phyloP scores from a whole-genome alignment of 2,113 vertebrate genomes.

The Thunnus thynnus region DNA sequence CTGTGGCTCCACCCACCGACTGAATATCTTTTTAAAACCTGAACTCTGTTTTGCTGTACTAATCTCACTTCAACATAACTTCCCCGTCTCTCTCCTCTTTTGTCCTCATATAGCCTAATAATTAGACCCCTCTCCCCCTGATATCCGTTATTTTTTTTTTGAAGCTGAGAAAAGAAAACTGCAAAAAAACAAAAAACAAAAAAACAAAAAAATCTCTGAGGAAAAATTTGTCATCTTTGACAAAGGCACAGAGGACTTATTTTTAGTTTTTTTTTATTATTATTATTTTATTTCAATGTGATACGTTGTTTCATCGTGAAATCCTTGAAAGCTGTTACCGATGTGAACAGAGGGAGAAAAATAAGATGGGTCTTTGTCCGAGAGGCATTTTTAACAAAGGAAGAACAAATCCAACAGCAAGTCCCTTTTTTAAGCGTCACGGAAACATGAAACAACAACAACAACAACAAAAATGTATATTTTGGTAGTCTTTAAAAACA shows the following conservation, averaged over 20 bases:
- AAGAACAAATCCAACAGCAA: conserved; percentile 76
- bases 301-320: conserved; percentile 74
- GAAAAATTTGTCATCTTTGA: conserved; percentile 76
- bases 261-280: conserved; percentile 78
- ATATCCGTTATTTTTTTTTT: conserved; percentile 76
- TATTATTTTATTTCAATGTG: conserved; percentile 75
- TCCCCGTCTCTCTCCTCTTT: conserved; percentile 74
- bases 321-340: conserved; percentile 71
- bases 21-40: conserved; percentile 87
- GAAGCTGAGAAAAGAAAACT: conserved; percentile 76
- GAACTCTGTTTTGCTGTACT: conserved; percentile 87
- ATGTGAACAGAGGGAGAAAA: conserved; percentile 61
- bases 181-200: conserved; percentile 66
- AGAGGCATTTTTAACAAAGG: conserved; percentile 81
- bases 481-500: conserved; percentile 91
- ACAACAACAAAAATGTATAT: conserved; percentile 90
- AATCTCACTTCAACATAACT: conserved; percentile 84
- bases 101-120: conserved; percentile 66
- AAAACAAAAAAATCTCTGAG: conserved; percentile 46
- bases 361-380: conserved; percentile 62
- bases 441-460: conserved; percentile 81
- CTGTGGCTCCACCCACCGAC: conserved; percentile 87
- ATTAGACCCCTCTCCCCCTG: conserved; percentile 66
- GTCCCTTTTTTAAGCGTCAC: conserved; percentile 79
- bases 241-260: conserved; percentile 71